Conservation (phyloP, 2,888 invertebrate genomes). For the Balanococcus diminutus region DNA sequence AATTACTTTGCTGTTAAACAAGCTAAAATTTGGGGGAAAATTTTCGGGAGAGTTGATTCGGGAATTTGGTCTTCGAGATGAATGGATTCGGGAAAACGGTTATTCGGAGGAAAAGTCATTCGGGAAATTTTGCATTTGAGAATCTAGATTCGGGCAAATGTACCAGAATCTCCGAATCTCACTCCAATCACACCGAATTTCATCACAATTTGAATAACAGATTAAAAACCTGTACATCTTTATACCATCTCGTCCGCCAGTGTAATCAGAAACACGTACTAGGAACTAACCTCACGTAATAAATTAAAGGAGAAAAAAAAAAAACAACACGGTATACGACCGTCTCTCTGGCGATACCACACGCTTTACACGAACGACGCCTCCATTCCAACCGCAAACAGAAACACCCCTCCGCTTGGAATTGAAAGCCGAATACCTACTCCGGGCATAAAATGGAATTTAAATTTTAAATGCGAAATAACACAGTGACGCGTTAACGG, state of each 20-base stretch:
- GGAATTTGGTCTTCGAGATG: no score
- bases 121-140: no score
- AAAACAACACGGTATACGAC: not conserved
- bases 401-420: no score
- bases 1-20: no score
- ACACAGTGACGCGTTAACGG: not conserved
- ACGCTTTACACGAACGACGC: no score
- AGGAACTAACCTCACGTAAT: slow-evolving; percentile 3
- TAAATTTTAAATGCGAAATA: not conserved
- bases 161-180: no score
- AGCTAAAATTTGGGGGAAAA: no score
- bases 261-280: not conserved
- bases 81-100: no score
- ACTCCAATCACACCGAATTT: not conserved
- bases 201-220: not conserved
- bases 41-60: no score
- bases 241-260: not conserved
- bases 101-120: no score
- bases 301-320: not conserved
- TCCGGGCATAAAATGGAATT: not conserved
- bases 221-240: not conserved
- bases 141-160: no score
- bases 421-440: not conserved
- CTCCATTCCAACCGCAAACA: not conserved
- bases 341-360: no score